Base-by-base conservation (phyloP, 92 coral and sea anemone genomes). In the Siderastrea siderea region DNA sequence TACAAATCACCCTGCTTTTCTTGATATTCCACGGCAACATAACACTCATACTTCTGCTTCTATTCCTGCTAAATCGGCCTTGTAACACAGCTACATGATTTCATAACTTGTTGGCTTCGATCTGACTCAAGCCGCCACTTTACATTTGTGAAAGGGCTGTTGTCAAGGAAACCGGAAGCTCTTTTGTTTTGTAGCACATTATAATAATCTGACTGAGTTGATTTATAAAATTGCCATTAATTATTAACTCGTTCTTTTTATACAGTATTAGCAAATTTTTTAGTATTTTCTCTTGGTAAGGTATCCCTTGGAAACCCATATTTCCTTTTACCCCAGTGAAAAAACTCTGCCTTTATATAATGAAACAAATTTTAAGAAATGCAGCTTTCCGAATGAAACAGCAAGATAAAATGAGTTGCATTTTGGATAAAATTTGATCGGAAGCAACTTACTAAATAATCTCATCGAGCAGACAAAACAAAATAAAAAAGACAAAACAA, bases 131-230 rank as follows among this genome's bases (percentile, higher is more conserved):
- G 54, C 78, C 69, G 86, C 70, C 86, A 70, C 65, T 81, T 13
- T 57, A n/a, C 64, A 7, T 68, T 58, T 58, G 58, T 55, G 55
- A 60, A 46, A 46, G 45, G 16, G n/a, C 59, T 48, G 87, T 84
- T 84, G 74, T 26, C 87, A 84, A 43, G 87, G 87, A 63, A 81
- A 84, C 47, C 1, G 2, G 65, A 84, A 82, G 53, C 68, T 82
- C 17, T 55, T 45, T 69, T 82, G 68, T 82, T 69, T 70, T 54
- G 44, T 46, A 10, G 67, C 65, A 12, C 49, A 19, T 6, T 53
- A 54, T 71, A 53, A 52, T 68, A 50, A 81, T 13, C 8, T 17
- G 45, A 10, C 45, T 60, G 45, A 48, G 47, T 67, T 58, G 70
- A 46, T 58, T 47, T 44, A 5, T 48, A 17, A 63, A 47, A 64